phyloP scores from a whole-genome alignment of 2,113 vertebrate species.

The Anser brachyrhynchus region DNA sequence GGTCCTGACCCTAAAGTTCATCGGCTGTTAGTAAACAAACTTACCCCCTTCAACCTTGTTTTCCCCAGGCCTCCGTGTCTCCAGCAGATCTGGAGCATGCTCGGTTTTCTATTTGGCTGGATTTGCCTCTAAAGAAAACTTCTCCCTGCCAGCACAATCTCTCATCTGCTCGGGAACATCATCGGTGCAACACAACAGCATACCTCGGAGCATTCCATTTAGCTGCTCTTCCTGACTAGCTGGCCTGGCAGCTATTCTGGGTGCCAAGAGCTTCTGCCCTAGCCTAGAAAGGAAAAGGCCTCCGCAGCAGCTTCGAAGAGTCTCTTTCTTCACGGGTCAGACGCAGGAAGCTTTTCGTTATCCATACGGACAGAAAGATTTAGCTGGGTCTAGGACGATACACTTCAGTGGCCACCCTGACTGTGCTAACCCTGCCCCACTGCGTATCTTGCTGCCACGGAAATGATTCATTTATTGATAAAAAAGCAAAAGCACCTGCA shows the following conservation, averaged over 20 bases:
- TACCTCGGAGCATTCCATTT: constrained; percentile 60
- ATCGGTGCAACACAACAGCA: constrained; percentile 26
- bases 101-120: neutral
- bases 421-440: neutral
- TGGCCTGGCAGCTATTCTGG: constrained; percentile 33
- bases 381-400: neutral
- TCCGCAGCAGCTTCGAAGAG: neutral
- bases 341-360: neutral
- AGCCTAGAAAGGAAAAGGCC: constrained; percentile 17
- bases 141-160: constrained; percentile 29
- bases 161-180: constrained; percentile 29
- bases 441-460: constrained; percentile 16
- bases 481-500: neutral
- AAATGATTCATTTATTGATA: neutral
- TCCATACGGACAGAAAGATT: neutral
- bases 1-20: neutral
- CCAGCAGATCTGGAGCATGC: neutral
- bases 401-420: neutral
- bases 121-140: neutral
- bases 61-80: neutral
- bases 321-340: neutral
- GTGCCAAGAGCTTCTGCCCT: constrained; percentile 53
- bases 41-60: neutral
- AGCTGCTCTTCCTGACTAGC: constrained; percentile 46
- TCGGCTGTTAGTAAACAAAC: neutral